These are phyloP conservation scores for Pygoscelis adeliae DNA, from an alignment of 2,113 vertebrate species.

Conservation along the genomic window DNA sequence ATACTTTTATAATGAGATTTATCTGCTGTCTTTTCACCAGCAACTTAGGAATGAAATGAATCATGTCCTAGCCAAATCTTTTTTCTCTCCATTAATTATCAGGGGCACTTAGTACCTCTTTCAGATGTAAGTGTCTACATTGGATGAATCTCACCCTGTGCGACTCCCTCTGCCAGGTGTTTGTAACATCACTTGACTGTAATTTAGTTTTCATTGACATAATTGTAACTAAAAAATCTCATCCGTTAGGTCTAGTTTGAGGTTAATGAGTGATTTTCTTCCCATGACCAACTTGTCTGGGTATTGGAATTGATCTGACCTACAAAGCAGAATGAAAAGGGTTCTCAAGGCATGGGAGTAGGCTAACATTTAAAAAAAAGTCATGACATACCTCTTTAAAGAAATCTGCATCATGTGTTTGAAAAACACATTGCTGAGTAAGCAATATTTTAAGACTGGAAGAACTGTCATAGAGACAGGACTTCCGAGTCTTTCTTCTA, in stretches of 20 bases:
- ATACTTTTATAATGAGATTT: not conserved
- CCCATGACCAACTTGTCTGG: not conserved
- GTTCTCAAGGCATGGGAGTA: not conserved
- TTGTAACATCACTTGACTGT: not conserved
- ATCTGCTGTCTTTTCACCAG: not conserved
- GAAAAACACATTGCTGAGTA: not conserved
- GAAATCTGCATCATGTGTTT: not conserved
- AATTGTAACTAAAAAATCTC: not conserved
- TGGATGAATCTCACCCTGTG: not conserved
- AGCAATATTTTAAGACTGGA: not conserved
- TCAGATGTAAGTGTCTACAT: not conserved
- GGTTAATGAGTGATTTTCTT: not conserved
- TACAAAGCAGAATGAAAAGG: not conserved
- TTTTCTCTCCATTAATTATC: not conserved
- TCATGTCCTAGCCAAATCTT: not conserved
- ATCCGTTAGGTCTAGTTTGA: not conserved
- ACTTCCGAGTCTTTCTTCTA: not conserved
- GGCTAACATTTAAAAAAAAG: rapidly evolving
- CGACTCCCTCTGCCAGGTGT: not conserved
- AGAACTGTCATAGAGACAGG: not conserved
- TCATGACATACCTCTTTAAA: not conserved
- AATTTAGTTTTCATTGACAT: not conserved
- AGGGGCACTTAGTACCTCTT: not conserved
- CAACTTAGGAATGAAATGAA: not conserved
- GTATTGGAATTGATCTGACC: not conserved